phyloP scores from a whole-genome alignment of 2,888 invertebrate genomes.

The Machimus rusticus region DNA sequence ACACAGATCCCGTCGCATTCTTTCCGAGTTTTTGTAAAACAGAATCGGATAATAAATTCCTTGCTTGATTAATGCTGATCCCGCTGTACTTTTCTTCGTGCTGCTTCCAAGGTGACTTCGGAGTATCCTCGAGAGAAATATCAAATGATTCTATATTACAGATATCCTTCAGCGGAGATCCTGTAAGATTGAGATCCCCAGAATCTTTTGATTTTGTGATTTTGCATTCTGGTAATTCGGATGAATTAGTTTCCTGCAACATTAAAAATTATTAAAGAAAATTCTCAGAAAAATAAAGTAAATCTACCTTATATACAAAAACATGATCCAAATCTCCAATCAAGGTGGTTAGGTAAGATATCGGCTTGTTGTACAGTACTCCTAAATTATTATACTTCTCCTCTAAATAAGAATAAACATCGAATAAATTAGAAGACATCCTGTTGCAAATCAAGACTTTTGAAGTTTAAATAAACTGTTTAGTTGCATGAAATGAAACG shows the following conservation, averaged over 20 bases:
- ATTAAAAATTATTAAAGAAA: not conserved
- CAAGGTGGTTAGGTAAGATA: not conserved
- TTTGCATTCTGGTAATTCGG: not conserved
- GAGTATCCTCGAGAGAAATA: slow-evolving; percentile 51
- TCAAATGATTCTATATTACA: slow-evolving; percentile 58
- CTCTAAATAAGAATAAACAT: slow-evolving; percentile 43
- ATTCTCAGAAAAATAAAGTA: not conserved
- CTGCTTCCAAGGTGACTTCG: slow-evolving; percentile 53
- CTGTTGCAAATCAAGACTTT: not conserved
- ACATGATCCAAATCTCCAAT: not conserved
- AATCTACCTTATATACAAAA: not conserved
- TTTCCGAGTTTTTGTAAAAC: slow-evolving; percentile 52
- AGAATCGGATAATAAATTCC: slow-evolving; percentile 54
- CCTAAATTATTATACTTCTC: not conserved
- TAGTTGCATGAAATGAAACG: not conserved
- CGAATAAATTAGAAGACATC: not conserved
- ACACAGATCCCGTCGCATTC: slow-evolving; percentile 57
- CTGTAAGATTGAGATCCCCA: slow-evolving; percentile 56
- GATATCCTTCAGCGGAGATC: slow-evolving; percentile 61
- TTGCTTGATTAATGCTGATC: slow-evolving; percentile 52
- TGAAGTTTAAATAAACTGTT: not conserved
- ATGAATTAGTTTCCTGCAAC: not conserved
- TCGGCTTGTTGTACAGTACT: not conserved
- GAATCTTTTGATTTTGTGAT: not conserved
- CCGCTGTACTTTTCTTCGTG: slow-evolving; percentile 58